Evolutionary conservation across 2,797 vertebrate species (phyloP).

Genomic region (Takifugu ocellatus): DNA sequence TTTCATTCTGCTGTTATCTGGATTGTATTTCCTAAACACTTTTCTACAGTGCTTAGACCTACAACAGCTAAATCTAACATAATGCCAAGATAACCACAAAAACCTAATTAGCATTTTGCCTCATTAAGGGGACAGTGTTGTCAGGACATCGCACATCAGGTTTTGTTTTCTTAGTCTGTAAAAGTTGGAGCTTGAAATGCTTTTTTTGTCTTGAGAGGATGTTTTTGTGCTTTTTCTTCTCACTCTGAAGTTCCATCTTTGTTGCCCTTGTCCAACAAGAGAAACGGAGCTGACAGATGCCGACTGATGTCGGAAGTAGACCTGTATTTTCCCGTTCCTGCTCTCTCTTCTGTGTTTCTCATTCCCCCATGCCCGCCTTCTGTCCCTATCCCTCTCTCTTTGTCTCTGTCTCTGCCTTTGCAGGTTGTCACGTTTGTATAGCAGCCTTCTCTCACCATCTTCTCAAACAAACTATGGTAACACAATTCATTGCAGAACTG

Average conservation of each 20-base stretch:
- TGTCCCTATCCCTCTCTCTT: constrained; percentile 18
- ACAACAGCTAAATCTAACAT: too few species aligned
- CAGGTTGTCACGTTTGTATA: too few species aligned
- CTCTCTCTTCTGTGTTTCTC: neutral
- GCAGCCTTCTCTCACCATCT: too few species aligned
- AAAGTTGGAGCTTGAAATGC: constrained; percentile 20
- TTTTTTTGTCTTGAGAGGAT: constrained; percentile 19
- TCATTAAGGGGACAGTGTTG: too few species aligned
- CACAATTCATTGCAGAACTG: too few species aligned
- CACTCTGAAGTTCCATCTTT: neutral
- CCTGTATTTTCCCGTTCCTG: constrained; percentile 11
- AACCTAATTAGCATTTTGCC: too few species aligned
- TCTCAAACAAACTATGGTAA: too few species aligned
- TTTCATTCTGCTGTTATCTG: too few species aligned
- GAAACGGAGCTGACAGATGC: constrained; percentile 3
- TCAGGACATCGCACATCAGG: too few species aligned
- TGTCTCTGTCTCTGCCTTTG: constrained; percentile 11
- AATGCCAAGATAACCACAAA: too few species aligned
- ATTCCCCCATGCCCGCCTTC: constrained; percentile 5
- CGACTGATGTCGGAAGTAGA: constrained; percentile 47
- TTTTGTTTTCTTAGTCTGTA: constrained; percentile 16
- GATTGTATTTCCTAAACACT: too few species aligned
- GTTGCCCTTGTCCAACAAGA: constrained; percentile 24
- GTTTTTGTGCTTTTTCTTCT: constrained; percentile 11
- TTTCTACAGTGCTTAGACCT: too few species aligned